A percentile compares a stretch with the other conserved stretches of the same genome.
phyloP scores from a whole-genome alignment of 2,888 invertebrate genomes.

The Stenolophus ochropezus region DNA sequence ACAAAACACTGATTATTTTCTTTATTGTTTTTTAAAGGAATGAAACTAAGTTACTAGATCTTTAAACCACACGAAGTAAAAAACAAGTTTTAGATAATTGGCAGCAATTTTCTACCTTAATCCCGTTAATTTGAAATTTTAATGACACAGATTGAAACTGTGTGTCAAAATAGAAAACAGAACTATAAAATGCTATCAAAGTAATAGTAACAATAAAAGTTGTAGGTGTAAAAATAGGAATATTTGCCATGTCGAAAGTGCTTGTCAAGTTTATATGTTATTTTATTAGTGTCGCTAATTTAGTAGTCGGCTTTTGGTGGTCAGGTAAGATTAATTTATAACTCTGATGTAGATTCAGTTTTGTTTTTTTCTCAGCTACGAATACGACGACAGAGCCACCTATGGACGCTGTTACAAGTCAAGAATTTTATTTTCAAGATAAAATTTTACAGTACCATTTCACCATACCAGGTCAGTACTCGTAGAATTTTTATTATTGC shows the following conservation, averaged over 20 bases:
- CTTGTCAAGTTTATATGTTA: not conserved
- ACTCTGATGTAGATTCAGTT: not conserved
- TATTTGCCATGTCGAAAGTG: not conserved
- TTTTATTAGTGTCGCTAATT: constrained; percentile 9
- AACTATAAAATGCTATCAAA: constrained; percentile 20
- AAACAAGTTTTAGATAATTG: constrained; percentile 44
- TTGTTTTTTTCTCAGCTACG: constrained; percentile 12
- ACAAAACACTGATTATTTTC: too few species aligned
- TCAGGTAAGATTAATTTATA: constrained; percentile 18
- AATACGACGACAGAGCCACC: not conserved
- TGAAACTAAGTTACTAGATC: constrained; percentile 12
- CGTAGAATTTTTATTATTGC: too few species aligned
- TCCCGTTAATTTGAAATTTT: constrained; percentile 44
- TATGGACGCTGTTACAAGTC: not conserved
- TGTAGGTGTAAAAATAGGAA: not conserved
- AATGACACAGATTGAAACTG: constrained; percentile 19
- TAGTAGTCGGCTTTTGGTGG: constrained; percentile 12
- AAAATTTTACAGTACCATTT: constrained; percentile 46
- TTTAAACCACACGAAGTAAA: not conserved
- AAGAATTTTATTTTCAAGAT: constrained; percentile 49
- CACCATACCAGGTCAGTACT: constrained; percentile 41
- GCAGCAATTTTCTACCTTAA: constrained; percentile 10
- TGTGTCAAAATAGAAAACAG: not conserved
- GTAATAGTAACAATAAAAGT: not conserved
- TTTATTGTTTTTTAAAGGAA: too few species aligned